phyloP scores from a whole-genome alignment of 2,888 invertebrate genomes.

The Cybosia mesomella region DNA sequence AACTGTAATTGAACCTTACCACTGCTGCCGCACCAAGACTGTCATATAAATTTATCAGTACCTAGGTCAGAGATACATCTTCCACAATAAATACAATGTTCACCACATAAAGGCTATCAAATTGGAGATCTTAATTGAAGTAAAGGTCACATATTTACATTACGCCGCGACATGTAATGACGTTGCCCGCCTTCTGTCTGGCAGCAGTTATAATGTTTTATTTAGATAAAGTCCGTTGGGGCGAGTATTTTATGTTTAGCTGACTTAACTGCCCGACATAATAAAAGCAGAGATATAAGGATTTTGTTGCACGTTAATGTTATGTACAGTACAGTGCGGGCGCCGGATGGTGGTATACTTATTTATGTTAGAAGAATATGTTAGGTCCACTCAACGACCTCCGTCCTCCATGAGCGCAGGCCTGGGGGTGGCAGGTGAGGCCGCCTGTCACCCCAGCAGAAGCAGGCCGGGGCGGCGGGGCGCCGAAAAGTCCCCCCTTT shows the following conservation, averaged over 20 bases:
- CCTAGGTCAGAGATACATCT: constrained; percentile 38
- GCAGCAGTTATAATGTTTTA: constrained; percentile 26
- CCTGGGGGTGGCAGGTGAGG: too few relatives aligned
- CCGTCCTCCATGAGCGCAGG: too few relatives aligned
- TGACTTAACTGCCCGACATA: constrained; percentile 13
- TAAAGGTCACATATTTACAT: constrained; percentile 22
- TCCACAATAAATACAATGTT: constrained; percentile 40
- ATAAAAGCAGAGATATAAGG: constrained; percentile 11
- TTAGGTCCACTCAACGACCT: neutral
- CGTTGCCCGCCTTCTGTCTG: constrained; percentile 16
- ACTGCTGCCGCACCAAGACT: too few relatives aligned
- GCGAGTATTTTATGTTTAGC: constrained; percentile 12
- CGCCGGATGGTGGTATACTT: neutral
- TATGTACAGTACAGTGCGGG: neutral
- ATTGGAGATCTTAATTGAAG: constrained; percentile 44
- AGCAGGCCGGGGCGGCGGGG: too few relatives aligned
- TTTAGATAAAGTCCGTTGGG: constrained; percentile 26
- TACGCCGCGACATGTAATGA: constrained; percentile 25
- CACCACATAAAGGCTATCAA: constrained; percentile 37
- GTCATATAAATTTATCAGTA: neutral
- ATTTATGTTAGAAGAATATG: neutral
- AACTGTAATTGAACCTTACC: too few relatives aligned
- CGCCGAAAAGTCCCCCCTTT: too few relatives aligned
- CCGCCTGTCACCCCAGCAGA: too few relatives aligned
- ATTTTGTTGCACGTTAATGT: constrained; percentile 4